A percentile compares a stretch with the other conserved stretches of the same genome.
Conservation (phyloP, 2,797 vertebrate genomes). For the Paguma larvata region DNA sequence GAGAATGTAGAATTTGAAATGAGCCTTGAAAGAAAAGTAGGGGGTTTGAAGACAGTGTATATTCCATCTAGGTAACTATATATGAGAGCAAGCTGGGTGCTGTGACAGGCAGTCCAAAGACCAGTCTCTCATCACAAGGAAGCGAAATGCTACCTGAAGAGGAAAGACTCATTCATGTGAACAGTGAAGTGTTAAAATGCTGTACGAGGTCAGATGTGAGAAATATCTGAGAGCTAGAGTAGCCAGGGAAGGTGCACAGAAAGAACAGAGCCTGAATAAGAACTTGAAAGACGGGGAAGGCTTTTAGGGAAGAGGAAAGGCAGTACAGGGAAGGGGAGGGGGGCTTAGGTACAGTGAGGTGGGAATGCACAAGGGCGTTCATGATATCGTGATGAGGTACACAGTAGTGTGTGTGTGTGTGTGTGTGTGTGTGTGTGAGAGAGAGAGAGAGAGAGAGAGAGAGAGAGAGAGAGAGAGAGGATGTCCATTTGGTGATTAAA, state of each 20-base stretch:
- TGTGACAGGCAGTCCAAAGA: neutral
- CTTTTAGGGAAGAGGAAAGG: neutral
- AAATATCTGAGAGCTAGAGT: neutral
- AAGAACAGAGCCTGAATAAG: neutral
- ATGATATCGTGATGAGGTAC: neutral
- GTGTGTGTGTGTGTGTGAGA: too few relatives aligned
- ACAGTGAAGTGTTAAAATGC: neutral
- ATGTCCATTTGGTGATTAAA: neutral
- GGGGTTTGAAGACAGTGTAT: neutral
- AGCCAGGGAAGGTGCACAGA: neutral
- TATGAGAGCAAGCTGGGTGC: neutral
- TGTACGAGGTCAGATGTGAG: neutral
- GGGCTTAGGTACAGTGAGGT: neutral
- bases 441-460: too few relatives aligned
- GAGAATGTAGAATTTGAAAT: neutral
- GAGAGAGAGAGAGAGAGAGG: too few relatives aligned
- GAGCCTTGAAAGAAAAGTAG: neutral
- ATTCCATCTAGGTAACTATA: neutral
- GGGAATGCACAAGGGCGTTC: neutral
- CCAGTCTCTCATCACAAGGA: neutral
- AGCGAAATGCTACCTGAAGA: neutral
- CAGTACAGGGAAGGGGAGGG: neutral
- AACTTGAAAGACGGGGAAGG: neutral
- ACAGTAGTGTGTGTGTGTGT: neutral
- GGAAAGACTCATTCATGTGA: neutral